Evolutionary conservation across 2,113 vertebrate species (phyloP).

Genomic region (Peucedramus taeniatus): DNA sequence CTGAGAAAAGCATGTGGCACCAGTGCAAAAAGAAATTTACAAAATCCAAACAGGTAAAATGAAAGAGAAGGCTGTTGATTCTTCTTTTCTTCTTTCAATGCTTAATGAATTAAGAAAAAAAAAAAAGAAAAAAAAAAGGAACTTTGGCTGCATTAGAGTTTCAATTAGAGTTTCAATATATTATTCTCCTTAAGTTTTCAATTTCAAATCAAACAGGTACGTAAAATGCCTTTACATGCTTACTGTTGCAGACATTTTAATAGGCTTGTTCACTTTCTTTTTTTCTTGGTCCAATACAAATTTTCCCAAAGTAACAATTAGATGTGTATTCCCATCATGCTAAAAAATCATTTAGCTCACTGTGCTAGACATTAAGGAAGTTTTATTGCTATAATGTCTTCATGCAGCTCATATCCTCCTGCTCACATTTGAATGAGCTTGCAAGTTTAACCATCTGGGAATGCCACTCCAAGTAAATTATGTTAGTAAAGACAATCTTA

Average conservation of each 20-base stretch:
- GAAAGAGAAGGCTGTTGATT: background rate
- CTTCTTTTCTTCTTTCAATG: background rate
- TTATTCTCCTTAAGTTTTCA: background rate
- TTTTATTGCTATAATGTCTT: background rate
- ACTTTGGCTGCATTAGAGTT: background rate
- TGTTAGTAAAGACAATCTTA: background rate
- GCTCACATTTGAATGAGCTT: slow-evolving; percentile 8
- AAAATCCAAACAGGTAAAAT: background rate
- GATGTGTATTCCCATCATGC: slow-evolving; percentile 34
- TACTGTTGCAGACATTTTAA: slow-evolving; percentile 36
- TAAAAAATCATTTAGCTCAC: slow-evolving; percentile 22
- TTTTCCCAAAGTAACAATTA: background rate
- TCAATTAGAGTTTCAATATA: background rate
- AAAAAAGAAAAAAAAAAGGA: background rate
- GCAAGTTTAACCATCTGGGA: slow-evolving; percentile 10
- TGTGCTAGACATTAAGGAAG: background rate
- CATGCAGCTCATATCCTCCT: background rate
- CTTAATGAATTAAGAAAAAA: background rate
- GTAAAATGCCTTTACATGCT: background rate
- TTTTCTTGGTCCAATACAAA: background rate
- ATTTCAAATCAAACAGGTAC: background rate
- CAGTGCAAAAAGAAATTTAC: background rate
- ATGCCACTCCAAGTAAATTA: background rate
- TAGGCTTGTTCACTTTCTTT: background rate
- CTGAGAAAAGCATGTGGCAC: background rate